Evolutionary conservation across 2,797 vertebrate genomes (phyloP).

Genomic region (Menidia menidia): DNA sequence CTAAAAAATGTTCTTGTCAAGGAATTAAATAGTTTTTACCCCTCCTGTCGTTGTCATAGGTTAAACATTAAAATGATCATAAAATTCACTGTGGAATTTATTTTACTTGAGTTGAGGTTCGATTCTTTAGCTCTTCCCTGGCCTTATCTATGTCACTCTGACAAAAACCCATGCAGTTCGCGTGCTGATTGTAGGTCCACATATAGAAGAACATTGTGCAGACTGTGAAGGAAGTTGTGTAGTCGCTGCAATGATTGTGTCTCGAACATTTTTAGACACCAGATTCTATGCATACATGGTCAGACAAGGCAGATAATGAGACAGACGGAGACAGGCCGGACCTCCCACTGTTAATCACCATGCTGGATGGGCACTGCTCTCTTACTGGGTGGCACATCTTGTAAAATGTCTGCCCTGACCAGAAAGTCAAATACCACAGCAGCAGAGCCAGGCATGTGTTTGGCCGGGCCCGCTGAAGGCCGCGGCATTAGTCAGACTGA

Average conservation of each 20-base stretch:
- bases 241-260: constrained; percentile 3
- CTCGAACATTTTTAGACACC: constrained; percentile 1
- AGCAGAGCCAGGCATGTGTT: constrained; percentile 58
- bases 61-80: no score
- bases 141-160: no score
- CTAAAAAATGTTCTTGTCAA: no score
- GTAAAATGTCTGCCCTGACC: constrained; percentile 62
- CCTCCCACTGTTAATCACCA: constrained; percentile 64
- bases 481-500: constrained; percentile 53
- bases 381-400: constrained; percentile 71
- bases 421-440: constrained; percentile 63
- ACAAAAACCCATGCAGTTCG: no score
- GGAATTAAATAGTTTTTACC: background rate
- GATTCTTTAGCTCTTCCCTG: no score
- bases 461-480: constrained; percentile 51
- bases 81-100: no score
- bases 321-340: constrained; percentile 33
- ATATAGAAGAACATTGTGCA: background rate
- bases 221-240: background rate
- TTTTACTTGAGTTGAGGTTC: no score
- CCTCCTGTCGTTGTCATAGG: no score
- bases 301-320: constrained; percentile 22
- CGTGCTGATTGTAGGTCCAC: no score
- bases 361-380: constrained; percentile 59
- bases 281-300: constrained; percentile 13